Evolutionary conservation across 2,113 vertebrate genomes (phyloP).

Genomic region (Cynocephalus volans): DNA sequence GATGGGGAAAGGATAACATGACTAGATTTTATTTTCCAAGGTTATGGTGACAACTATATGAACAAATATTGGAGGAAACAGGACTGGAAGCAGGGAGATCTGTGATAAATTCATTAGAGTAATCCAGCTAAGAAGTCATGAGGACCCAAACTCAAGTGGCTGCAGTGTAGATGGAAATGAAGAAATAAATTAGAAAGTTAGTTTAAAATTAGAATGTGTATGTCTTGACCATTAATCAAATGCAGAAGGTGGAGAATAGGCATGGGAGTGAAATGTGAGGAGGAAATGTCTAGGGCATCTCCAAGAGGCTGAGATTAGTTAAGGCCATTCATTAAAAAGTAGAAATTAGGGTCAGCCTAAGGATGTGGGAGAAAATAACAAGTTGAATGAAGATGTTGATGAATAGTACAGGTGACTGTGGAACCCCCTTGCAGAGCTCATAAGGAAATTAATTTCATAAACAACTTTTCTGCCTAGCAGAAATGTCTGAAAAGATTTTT

Average conservation of each 20-base stretch:
- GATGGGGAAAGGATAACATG: not conserved
- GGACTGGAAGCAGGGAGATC: not conserved
- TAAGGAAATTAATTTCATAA: not conserved
- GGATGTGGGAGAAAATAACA: not conserved
- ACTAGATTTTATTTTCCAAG: not conserved
- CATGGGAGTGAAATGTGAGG: not conserved
- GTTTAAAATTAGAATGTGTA: not conserved
- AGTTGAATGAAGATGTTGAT: not conserved
- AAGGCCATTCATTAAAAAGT: not conserved
- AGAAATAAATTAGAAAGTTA: not conserved
- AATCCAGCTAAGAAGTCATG: not conserved
- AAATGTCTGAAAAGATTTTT: constrained; percentile 17
- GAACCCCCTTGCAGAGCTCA: not conserved
- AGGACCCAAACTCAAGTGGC: not conserved
- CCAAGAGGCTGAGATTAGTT: not conserved
- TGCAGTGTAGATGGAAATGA: not conserved
- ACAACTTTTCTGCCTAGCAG: not conserved
- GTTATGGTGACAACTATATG: not conserved
- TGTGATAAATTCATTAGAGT: not conserved
- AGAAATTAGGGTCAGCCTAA: not conserved
- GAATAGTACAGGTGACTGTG: not conserved
- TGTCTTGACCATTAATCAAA: not conserved
- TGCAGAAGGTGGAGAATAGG: not conserved
- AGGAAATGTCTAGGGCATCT: not conserved
- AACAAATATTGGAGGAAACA: not conserved